phyloP scores from a whole-genome alignment of 1,140 invertebrate species.

The Agraylea sexmaculata region DNA sequence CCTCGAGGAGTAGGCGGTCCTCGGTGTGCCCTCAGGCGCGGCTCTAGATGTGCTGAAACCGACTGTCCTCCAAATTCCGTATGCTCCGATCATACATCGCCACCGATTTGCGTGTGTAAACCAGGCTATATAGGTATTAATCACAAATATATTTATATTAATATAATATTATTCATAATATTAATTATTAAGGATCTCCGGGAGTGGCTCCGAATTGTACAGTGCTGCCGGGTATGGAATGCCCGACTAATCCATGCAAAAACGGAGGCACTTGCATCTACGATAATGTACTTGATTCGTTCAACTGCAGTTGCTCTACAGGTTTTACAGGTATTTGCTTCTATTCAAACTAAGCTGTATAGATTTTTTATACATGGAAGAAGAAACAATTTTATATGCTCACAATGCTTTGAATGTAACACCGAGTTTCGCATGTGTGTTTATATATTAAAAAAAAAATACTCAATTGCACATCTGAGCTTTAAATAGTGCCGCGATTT shows the following conservation, averaged over 20 bases:
- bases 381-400: too few species aligned
- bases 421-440: too few species aligned
- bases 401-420: too few species aligned
- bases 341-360: too few species aligned
- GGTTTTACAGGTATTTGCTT: slow-evolving; percentile 52
- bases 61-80: slow-evolving; percentile 41
- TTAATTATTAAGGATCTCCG: slow-evolving; percentile 8
- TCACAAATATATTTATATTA: slow-evolving; percentile 4
- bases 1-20: slow-evolving; percentile 62
- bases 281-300: slow-evolving; percentile 41
- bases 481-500: too few species aligned
- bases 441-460: too few species aligned
- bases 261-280: slow-evolving; percentile 72
- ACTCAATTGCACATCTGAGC: too few species aligned
- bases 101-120: slow-evolving; percentile 50
- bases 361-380: too few species aligned
- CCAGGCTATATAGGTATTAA: slow-evolving; percentile 55
- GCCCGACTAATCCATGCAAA: slow-evolving; percentile 58
- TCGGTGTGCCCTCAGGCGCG: slow-evolving; percentile 47
- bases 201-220: slow-evolving; percentile 48
- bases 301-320: slow-evolving; percentile 56
- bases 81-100: slow-evolving; percentile 33
- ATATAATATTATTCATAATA: slow-evolving; percentile 2
- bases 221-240: slow-evolving; percentile 36
- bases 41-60: slow-evolving; percentile 34